These are phyloP conservation scores for Hemitrygon akajei DNA, from an alignment of 2,797 vertebrate genomes.

Conservation along the genomic window DNA sequence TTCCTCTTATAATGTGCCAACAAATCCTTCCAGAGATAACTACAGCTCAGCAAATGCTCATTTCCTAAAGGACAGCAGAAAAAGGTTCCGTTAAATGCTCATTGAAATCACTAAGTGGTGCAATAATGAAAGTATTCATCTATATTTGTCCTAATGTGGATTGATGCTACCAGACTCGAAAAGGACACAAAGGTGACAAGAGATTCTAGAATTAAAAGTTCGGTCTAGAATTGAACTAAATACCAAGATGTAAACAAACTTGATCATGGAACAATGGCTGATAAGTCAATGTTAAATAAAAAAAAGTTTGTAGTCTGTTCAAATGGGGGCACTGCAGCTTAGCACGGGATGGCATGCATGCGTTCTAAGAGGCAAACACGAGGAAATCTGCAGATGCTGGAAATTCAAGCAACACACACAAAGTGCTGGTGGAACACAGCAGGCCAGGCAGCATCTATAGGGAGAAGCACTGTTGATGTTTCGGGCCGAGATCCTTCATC, in stretches of 20 bases:
- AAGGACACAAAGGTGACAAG: background rate
- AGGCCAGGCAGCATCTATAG: no score
- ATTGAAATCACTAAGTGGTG: background rate
- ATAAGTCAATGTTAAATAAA: background rate
- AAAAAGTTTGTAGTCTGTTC: background rate
- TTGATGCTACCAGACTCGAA: background rate
- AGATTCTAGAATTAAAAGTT: background rate
- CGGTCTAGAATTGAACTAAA: background rate
- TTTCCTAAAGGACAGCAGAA: constrained; percentile 48
- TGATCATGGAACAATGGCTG: background rate
- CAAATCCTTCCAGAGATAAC: constrained; percentile 44
- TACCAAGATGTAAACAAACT: background rate
- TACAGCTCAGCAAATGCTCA: constrained; percentile 49
- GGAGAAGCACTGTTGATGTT: no score
- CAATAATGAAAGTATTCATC: background rate
- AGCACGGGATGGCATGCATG: background rate
- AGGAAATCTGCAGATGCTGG: no score
- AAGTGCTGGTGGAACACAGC: no score
- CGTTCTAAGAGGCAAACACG: no score
- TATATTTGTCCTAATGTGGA: background rate
- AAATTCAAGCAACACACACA: no score
- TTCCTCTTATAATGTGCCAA: constrained; percentile 41
- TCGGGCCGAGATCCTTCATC: no score
- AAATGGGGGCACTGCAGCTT: background rate
- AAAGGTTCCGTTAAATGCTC: background rate